phyloP scores from a whole-genome alignment of 2,113 vertebrate species.

The Pelusios castaneus region DNA sequence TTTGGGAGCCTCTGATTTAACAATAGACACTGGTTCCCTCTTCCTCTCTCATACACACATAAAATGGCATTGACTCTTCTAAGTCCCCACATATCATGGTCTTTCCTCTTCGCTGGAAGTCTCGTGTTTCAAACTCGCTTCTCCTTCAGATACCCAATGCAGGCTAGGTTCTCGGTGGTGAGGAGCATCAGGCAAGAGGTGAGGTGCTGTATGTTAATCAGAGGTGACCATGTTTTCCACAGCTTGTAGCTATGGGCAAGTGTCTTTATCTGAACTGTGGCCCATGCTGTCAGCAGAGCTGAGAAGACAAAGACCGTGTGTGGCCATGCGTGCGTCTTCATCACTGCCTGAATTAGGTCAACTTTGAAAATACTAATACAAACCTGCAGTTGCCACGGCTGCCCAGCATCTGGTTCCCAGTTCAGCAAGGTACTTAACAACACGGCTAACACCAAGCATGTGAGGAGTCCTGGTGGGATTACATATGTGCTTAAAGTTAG shows the following conservation, averaged over 20 bases:
- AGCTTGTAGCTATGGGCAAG: not conserved
- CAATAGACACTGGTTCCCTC: no score
- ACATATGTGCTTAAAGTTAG: not conserved
- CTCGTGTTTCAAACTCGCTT: not conserved
- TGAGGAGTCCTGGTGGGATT: not conserved
- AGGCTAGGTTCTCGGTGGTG: not conserved
- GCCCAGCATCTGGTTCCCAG: not conserved
- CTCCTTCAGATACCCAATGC: not conserved
- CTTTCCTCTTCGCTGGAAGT: not conserved
- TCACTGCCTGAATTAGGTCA: not conserved
- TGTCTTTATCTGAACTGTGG: constrained; percentile 9
- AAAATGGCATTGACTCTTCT: not conserved
- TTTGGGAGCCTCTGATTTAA: no score
- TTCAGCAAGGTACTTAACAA: not conserved
- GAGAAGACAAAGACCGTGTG: not conserved
- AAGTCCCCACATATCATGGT: not conserved
- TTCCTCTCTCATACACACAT: not conserved
- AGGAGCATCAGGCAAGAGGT: not conserved
- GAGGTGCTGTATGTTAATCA: constrained; percentile 11
- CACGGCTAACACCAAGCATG: not conserved
- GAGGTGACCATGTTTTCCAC: constrained; percentile 23
- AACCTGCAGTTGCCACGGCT: not conserved
- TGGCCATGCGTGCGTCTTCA: not conserved
- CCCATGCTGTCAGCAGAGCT: not conserved
- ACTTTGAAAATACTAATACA: not conserved